Base-by-base conservation (phyloP, 2,888 invertebrate genomes). In the Dorcus hopei region DNA sequence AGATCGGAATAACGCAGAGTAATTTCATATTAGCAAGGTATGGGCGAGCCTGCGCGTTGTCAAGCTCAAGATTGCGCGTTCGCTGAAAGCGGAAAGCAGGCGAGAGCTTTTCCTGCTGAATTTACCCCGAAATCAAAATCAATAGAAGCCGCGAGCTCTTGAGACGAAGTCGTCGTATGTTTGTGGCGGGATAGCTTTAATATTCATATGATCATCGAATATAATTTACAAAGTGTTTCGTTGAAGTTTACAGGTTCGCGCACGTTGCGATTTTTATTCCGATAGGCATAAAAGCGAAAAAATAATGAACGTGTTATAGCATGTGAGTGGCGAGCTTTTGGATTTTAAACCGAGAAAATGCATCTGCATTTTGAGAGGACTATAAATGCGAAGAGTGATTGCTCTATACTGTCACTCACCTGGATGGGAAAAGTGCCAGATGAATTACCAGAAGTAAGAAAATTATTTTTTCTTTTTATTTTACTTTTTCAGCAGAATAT, bases 341-440 rank as follows among this genome's bases (percentile, higher is more conserved):
- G 14, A 14, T 33, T 7, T 39, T 26, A 19, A 11, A 3, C 42
- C 47, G 5, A 26, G 14, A 47, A 54, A 33, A 97, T 97, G 97
- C 95, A 96, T 88, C 86, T 97, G 75, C 94, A 96, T 83, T 95
- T 96, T 80, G 97, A 97, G 80, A 90, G 92, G 75, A 94, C 92
- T 78, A 87, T 89, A 70, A 95, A 93, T 79, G 93, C 95, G 70
- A 92, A 93, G 82, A 95, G 95, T 82, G 97, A 97, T 82, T 96
- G 95, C 81, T 90, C 93, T 71, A 92, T 97, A 76, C 83, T 95
- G 73, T 93, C 95, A 70, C 84, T 97, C 76, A 95, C 96, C 72
- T 97, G 97, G 97, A 97, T 97, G 97, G 96, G 96, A 67, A 95
- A 96, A 82, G 95, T 96, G 72, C 96, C 96, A 66, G 96, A 97